Evolutionary conservation across 1,140 invertebrate species (phyloP), one percentile per base, ranked within the genome.

Genomic region (Eulimnadia texana): DNA sequence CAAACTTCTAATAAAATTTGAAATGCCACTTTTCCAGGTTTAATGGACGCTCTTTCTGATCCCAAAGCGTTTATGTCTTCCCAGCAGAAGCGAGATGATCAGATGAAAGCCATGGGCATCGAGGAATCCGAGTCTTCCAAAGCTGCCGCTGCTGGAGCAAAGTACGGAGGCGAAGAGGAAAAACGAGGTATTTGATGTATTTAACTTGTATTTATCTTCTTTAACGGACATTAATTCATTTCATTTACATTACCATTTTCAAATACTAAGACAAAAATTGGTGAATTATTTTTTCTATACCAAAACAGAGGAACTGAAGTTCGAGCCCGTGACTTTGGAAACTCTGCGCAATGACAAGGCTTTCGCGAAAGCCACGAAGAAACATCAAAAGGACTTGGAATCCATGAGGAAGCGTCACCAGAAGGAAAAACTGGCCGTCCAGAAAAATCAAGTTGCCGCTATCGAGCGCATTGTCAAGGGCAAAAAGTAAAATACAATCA

Each of bases 21-120:
- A 33, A 16, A 28, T 6, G 49, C 22, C 50, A 66, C 58, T 61
- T 62, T 73, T 72, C 1, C 68, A 90, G 93, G 95, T 73, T 88
- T 99, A 70, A 98, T 99, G 86, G 93, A 95, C 66, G 94, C 95
- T 9, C 74, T 99, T 58, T 94, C 93, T 42, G 95, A 97, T 72
- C 96, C 96, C 0, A 79, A 90, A 65, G 93, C 90, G 33, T 95
- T 93, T 72, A 80, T 92, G 67, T 88, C 88, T 2, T 85, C 87
- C n/a, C 87, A 79, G 77, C 83, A 90, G 67, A 92, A 93, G 71
- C 79, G 90, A 64, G 84, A 85, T 9, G 86, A 93, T 70, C 90
- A 93, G 70, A 88, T 96, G 84, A 89, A 91, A 70, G 88, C 89
- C 19, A 84, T 96, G 82, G 92, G 92, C 27, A 93, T 96, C 64